phyloP scores from a whole-genome alignment of 1,140 invertebrate genomes.

The Zeugodacus cucurbitae region DNA sequence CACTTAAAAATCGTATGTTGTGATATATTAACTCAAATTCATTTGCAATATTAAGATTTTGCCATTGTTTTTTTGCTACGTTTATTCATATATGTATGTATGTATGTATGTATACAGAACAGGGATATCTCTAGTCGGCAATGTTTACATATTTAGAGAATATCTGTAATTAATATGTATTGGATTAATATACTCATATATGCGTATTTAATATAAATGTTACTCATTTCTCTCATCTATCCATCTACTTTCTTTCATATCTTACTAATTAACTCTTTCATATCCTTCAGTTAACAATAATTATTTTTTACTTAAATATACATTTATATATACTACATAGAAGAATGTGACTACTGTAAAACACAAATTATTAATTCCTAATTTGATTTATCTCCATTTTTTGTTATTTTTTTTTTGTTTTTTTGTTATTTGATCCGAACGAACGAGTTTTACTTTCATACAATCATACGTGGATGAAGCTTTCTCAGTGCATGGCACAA shows the following conservation, averaged over 20 bases:
- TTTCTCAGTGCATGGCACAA: constrained; percentile 7
- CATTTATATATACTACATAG: constrained; percentile 38
- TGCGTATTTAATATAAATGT: constrained; percentile 23
- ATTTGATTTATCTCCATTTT: constrained; percentile 15
- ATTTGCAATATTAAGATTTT: background rate
- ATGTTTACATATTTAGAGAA: constrained; percentile 24
- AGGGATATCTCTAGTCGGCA: background rate
- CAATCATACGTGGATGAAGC: background rate
- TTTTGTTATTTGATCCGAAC: background rate
- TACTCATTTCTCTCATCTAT: background rate
- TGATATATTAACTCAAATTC: background rate
- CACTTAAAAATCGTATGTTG: background rate
- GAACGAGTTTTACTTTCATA: background rate
- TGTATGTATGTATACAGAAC: background rate
- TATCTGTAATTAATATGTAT: constrained; percentile 33
- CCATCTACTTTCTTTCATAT: constrained; percentile 17
- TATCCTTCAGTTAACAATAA: constrained; percentile 24
- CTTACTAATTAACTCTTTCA: background rate
- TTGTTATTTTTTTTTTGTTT: too few species aligned
- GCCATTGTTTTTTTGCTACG: background rate
- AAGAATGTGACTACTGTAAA: constrained; percentile 26
- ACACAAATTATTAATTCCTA: constrained; percentile 35
- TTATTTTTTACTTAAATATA: constrained; percentile 39
- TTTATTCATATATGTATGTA: constrained; percentile 27
- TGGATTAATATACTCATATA: constrained; percentile 37